Conservation (phyloP, 1,140 invertebrate species). For the Chionoecetes opilio region DNA sequence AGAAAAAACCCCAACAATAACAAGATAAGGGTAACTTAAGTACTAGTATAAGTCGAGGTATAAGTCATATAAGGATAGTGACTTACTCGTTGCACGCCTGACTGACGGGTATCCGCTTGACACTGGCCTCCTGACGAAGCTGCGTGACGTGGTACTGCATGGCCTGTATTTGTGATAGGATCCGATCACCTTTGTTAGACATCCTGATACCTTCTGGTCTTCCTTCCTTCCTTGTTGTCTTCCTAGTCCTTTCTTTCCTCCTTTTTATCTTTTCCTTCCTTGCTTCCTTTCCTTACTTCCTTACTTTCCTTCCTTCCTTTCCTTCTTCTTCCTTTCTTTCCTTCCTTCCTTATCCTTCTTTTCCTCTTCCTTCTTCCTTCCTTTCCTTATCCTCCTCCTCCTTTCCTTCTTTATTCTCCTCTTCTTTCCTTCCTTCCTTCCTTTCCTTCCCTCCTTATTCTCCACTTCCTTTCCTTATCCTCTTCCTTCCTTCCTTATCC, state of each 20-base stretch:
- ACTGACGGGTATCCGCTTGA: constrained; percentile 84
- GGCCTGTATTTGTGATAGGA: constrained; percentile 83
- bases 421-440: background rate
- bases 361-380: background rate
- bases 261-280: background rate
- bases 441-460: background rate
- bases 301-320: background rate
- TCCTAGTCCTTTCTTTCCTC: background rate
- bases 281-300: background rate
- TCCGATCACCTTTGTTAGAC: constrained; percentile 74
- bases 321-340: background rate
- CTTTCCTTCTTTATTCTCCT: background rate
- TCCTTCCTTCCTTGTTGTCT: background rate
- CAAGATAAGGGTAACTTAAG: too few relatives aligned
- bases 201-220: background rate
- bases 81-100: constrained; percentile 85
- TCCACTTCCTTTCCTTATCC: background rate
- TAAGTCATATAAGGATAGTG: too few relatives aligned
- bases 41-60: too few relatives aligned
- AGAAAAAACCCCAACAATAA: too few relatives aligned
- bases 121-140: constrained; percentile 84
- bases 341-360: background rate
- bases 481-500: background rate
- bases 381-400: background rate
- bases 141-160: constrained; percentile 84